Base-by-base conservation (phyloP, 2,888 invertebrate species). In the Xylocampa areola region DNA sequence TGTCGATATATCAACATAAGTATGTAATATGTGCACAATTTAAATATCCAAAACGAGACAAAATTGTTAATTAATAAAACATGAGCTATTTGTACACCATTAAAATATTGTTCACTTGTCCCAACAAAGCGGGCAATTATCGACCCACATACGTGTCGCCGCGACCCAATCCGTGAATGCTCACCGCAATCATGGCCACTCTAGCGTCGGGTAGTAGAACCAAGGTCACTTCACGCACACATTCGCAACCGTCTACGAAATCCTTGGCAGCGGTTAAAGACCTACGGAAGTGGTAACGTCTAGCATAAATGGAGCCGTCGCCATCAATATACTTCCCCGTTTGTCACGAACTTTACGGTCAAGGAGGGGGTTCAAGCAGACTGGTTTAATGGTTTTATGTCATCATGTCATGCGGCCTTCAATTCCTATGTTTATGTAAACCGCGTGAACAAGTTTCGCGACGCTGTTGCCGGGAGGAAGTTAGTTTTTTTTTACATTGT, bases 261-360 rank as follows among this genome's bases (percentile, higher is more conserved):
- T 88, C 93, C 92, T 93, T 92, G 88, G 75, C 60, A 44, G 55
- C 87, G 92, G 90, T 87, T 91, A 80, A 68, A 85, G 89, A 89
- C 91, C 91, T 82, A 80, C 92, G 92, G 92, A 93, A 92, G 89
- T 89, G 61, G 63, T 55, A 37, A 37, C 81, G 78, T 62, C 91
- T 88, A 87, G 67, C 45, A 10, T 81, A 82, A 70, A 43, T 14
- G 69, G 90, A 83, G 55, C 85, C 76, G 72, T 79, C 85, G 84
- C 69, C 84, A 77, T 80, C 76, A 78, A 75, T 76, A 76, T 73
- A 76, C 76, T 77, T 79, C 79, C 81, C 81, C 74, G 66, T 76
- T 70, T 55, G 37, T 48, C 29, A 54, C 58, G 54, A 47, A 59
- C 44, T 50, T 49, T 55, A 63, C 59, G 54, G 64, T 50, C 69